phyloP scores from a whole-genome alignment of 2,888 invertebrate species.

The Netelia melanura region DNA sequence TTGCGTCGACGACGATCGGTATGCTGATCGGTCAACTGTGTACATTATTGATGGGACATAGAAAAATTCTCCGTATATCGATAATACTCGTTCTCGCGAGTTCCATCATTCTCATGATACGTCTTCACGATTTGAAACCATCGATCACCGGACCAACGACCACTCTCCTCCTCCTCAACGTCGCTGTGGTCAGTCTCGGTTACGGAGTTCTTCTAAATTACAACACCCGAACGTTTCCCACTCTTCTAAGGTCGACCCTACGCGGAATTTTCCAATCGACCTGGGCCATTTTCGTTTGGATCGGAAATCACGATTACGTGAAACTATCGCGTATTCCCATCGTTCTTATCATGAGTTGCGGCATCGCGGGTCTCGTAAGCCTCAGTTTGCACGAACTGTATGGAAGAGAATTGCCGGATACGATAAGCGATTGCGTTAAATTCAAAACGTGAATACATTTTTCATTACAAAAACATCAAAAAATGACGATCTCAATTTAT shows the following conservation, averaged over 20 bases:
- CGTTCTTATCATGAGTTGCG: slow-evolving; percentile 62
- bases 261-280: slow-evolving; percentile 67
- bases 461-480: not conserved
- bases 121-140: slow-evolving; percentile 63
- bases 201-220: slow-evolving; percentile 72
- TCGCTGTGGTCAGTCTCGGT: slow-evolving; percentile 66
- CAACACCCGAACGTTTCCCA: slow-evolving; percentile 70
- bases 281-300: slow-evolving; percentile 70
- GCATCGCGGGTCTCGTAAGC: slow-evolving; percentile 68
- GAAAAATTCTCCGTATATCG: slow-evolving; percentile 65
- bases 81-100: slow-evolving; percentile 67
- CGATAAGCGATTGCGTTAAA: slow-evolving; percentile 64
- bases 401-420: slow-evolving; percentile 71
- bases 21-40: slow-evolving; percentile 69
- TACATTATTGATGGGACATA: slow-evolving; percentile 69
- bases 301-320: slow-evolving; percentile 68
- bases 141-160: slow-evolving; percentile 67
- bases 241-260: slow-evolving; percentile 68
- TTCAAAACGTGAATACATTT: slow-evolving; percentile 66
- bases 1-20: slow-evolving; percentile 60
- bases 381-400: slow-evolving; percentile 68
- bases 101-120: slow-evolving; percentile 65
- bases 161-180: slow-evolving; percentile 66
- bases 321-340: slow-evolving; percentile 64
- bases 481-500: not conserved